A percentile compares a stretch with the other conserved stretches of the same genome.
Evolutionary conservation across 2,888 invertebrate species (phyloP).

Genomic region (Drosophila differens): DNA sequence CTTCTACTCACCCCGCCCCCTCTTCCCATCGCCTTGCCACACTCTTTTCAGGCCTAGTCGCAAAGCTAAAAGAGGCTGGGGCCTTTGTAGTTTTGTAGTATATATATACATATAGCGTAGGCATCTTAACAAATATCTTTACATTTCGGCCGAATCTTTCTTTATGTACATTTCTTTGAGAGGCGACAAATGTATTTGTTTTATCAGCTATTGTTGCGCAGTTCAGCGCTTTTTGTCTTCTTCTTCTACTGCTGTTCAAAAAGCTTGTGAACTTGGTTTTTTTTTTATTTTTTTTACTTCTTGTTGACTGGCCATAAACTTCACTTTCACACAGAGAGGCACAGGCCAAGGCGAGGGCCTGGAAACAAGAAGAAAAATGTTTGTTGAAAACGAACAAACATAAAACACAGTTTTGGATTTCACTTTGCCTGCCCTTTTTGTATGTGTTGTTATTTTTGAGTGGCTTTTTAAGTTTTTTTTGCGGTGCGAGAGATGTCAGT

Average conservation of each 20-base stretch:
- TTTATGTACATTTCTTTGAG: conserved; percentile 65
- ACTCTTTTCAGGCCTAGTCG: conserved; percentile 12
- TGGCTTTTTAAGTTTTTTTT: conserved; percentile 69
- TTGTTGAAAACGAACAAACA: conserved; percentile 76
- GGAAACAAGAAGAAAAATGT: conserved; percentile 68
- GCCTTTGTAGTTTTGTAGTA: conserved; percentile 46
- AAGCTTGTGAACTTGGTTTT: conserved; percentile 66
- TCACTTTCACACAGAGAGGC: conserved; percentile 70
- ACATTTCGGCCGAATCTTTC: conserved; percentile 69
- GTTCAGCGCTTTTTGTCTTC: conserved; percentile 27
- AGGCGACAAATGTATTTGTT: conserved; percentile 80
- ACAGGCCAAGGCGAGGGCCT: conserved; percentile 28
- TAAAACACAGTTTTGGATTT: conserved; percentile 69
- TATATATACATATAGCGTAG: conserved; percentile 46
- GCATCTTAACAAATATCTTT: conserved; percentile 69
- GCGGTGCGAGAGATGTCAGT: conserved; percentile 73
- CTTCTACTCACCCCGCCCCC: conserved; percentile 28
- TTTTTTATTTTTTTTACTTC: conserved; percentile 4
- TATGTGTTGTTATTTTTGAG: conserved; percentile 29
- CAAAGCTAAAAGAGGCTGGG: conserved; percentile 6
- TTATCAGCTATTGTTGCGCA: conserved; percentile 75
- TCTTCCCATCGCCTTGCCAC: neutral
- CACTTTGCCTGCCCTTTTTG: conserved; percentile 50
- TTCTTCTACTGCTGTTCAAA: conserved; percentile 31
- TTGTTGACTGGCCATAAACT: conserved; percentile 58